Conservation (phyloP, 2,113 vertebrate species). For the Psophia crepitans region DNA sequence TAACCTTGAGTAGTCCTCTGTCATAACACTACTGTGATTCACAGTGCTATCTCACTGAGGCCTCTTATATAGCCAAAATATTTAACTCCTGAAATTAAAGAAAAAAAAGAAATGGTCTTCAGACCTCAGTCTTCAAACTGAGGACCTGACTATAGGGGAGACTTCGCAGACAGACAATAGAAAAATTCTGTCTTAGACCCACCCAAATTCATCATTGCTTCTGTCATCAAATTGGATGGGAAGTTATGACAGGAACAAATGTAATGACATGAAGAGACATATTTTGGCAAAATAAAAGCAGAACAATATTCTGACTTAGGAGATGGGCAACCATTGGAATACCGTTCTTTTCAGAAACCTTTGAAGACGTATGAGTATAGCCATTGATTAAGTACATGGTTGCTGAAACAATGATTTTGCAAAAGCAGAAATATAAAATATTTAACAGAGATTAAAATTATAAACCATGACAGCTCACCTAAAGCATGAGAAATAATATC, state of each 20-base stretch:
- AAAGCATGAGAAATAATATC: not conserved
- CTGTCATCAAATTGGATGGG: not conserved
- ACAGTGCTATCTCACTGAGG: not conserved
- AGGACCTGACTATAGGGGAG: rapidly evolving
- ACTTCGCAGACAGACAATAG: not conserved
- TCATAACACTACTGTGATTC: not conserved
- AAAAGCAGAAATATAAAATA: not conserved
- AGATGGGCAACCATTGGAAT: not conserved
- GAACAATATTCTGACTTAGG: not conserved
- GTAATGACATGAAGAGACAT: not conserved
- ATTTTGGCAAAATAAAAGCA: not conserved
- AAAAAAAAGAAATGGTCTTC: rapidly evolving
- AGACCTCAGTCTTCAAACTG: not conserved
- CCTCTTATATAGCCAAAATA: not conserved
- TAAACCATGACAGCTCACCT: not conserved
- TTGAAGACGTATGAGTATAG: not conserved
- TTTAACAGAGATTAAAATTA: not conserved
- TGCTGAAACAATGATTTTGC: not conserved
- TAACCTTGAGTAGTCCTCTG: not conserved
- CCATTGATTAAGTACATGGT: not conserved
- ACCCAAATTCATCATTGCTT: not conserved
- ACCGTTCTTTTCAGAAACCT: not conserved
- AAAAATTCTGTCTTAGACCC: not conserved
- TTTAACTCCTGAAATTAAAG: not conserved
- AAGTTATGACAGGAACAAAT: not conserved